Conservation (phyloP, 2,888 invertebrate genomes). For the Ennomos erosarius region DNA sequence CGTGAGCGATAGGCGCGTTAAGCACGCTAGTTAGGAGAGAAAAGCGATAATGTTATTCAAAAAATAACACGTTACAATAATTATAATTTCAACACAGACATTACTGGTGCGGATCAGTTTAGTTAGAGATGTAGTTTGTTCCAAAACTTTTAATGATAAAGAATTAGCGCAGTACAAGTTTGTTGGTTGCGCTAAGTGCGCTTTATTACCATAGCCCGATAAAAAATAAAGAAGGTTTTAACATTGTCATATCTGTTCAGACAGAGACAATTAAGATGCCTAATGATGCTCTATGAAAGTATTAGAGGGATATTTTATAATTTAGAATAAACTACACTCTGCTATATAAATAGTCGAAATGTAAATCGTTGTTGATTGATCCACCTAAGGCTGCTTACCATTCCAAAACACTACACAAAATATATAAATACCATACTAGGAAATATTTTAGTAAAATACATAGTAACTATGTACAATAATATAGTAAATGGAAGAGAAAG, state of each 20-base stretch:
- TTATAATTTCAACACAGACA: not conserved
- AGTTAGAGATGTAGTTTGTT: constrained; percentile 7
- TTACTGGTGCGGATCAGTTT: constrained; percentile 1
- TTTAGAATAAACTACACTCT: constrained; percentile 12
- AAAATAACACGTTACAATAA: constrained; percentile 18
- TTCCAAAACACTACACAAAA: constrained; percentile 4
- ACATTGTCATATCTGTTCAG: too few relatives aligned
- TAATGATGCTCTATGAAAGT: too few relatives aligned
- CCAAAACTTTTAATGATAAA: constrained; percentile 1
- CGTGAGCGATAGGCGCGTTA: constrained; percentile 36
- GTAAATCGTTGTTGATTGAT: constrained; percentile 6
- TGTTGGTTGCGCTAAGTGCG: not conserved
- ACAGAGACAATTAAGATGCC: too few relatives aligned
- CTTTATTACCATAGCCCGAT: not conserved
- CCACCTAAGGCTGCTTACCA: constrained; percentile 32
- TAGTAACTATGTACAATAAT: too few relatives aligned
- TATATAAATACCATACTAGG: not conserved
- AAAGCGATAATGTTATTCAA: constrained; percentile 40
- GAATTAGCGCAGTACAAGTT: not conserved
- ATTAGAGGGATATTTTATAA: not conserved
- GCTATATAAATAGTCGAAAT: not conserved
- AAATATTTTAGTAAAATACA: too few relatives aligned
- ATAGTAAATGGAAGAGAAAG: constrained; percentile 3
- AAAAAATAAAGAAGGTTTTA: not conserved
- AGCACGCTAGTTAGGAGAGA: constrained; percentile 40